A percentile compares a stretch with the other conserved stretches of the same genome.
phyloP scores from a whole-genome alignment of 2,888 invertebrate species.

The Achlya flavicornis region DNA sequence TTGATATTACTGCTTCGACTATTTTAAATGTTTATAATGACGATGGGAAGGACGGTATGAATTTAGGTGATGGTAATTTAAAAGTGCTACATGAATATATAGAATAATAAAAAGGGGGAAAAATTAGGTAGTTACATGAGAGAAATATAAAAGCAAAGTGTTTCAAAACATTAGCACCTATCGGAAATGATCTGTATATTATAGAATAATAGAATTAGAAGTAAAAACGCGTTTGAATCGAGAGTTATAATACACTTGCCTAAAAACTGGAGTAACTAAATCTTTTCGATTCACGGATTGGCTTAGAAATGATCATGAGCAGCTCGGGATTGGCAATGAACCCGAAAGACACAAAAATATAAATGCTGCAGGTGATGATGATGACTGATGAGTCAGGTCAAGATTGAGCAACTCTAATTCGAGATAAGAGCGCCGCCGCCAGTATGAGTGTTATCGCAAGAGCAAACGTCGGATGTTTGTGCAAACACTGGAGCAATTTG shows the following conservation, averaged over 20 bases:
- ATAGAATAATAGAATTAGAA: background rate
- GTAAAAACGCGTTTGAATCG: background rate
- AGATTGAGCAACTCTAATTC: slow-evolving; percentile 47
- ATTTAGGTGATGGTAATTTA: background rate
- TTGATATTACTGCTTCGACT: slow-evolving; percentile 18
- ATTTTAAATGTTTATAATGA: background rate
- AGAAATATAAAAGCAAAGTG: slow-evolving; percentile 1
- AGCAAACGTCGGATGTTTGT: slow-evolving; percentile 71
- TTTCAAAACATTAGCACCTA: background rate
- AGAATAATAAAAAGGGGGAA: background rate
- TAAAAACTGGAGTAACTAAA: too few relatives aligned
- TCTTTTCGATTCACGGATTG: too few relatives aligned
- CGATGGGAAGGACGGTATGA: background rate
- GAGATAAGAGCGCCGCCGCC: slow-evolving; percentile 47
- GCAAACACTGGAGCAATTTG: slow-evolving; percentile 48
- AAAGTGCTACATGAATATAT: background rate
- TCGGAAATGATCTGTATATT: background rate
- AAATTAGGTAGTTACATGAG: background rate
- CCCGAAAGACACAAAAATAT: background rate
- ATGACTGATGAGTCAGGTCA: slow-evolving; percentile 31
- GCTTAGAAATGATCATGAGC: background rate
- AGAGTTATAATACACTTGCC: background rate
- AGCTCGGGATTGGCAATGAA: background rate
- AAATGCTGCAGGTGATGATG: slow-evolving; percentile 19
- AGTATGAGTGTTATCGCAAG: slow-evolving; percentile 56